Conservation (phyloP, 1,140 invertebrate genomes). For the Sweltsa coloradensis region DNA sequence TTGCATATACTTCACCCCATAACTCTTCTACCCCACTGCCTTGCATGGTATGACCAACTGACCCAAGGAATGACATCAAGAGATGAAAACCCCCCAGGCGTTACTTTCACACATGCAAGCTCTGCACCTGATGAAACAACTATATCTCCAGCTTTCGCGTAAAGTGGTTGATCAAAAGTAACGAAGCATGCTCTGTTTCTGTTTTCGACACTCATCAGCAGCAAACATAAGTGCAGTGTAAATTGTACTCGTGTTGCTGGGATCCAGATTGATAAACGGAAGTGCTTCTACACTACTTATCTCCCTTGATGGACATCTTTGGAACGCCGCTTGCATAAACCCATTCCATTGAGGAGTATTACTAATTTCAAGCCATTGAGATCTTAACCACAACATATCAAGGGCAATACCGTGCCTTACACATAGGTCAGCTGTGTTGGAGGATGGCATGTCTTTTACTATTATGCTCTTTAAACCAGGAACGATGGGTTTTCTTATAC, state of each 20-base stretch:
- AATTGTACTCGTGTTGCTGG: neutral
- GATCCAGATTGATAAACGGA: constrained; percentile 2
- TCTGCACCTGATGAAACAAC: constrained; percentile 19
- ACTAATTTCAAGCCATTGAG: constrained; percentile 14
- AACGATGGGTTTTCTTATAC: neutral
- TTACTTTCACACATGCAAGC: constrained; percentile 13
- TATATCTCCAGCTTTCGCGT: constrained; percentile 15
- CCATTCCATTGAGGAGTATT: constrained; percentile 21
- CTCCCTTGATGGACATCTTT: constrained; percentile 5
- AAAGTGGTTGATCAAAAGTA: constrained; percentile 4
- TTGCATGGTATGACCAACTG: constrained; percentile 26
- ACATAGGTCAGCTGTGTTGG: neutral
- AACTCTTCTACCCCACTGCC: constrained; percentile 27
- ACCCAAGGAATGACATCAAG: constrained; percentile 28
- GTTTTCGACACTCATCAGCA: neutral
- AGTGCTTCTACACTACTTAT: constrained; percentile 6
- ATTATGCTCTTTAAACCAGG: neutral
- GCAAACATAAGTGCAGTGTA: constrained; percentile 4
- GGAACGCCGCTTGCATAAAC: constrained; percentile 17
- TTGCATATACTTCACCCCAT: constrained; percentile 21
- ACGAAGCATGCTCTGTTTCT: constrained; percentile 21
- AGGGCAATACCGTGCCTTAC: neutral
- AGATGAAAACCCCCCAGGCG: constrained; percentile 25
- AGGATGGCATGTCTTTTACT: neutral
- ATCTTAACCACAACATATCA: constrained; percentile 11